These are phyloP conservation scores for Rhinopomastus cyanomelas DNA, from an alignment of 2,113 vertebrate species.

Conservation along the genomic window DNA sequence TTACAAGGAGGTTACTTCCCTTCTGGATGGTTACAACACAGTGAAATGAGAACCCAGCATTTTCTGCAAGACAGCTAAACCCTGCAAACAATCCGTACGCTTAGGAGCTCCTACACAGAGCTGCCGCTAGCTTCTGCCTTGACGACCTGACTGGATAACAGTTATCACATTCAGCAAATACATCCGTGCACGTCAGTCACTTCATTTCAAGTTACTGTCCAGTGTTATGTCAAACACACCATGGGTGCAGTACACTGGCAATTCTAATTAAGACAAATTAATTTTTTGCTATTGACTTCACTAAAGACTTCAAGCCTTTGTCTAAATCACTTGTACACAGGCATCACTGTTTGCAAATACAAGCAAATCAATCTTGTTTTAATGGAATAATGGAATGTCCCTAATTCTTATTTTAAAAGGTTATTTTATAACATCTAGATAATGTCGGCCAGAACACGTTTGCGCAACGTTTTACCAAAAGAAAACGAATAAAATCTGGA, in stretches of 20 bases:
- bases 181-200: neutral
- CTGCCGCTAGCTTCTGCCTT: neutral
- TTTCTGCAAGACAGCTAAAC: neutral
- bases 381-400: neutral
- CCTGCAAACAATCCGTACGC: neutral
- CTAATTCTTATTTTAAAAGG: neutral
- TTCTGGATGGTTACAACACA: constrained; percentile 33
- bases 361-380: neutral
- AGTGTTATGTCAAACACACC: neutral
- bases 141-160: neutral
- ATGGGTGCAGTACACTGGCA: neutral
- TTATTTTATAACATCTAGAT: neutral
- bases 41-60: neutral
- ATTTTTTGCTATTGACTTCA: neutral
- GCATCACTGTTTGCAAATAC: neutral
- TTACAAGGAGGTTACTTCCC: constrained; percentile 21
- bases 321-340: neutral
- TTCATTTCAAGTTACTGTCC: neutral
- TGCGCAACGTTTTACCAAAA: neutral
- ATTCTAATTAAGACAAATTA: neutral
- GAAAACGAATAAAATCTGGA: neutral
- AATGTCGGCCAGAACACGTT: neutral
- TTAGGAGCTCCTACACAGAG: neutral
- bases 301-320: neutral
- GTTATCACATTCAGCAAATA: neutral